Evolutionary conservation across 2,797 vertebrate genomes (phyloP), one percentile per base, ranked within the genome.

Genomic region (Schizopygopsis malacanthus): DNA sequence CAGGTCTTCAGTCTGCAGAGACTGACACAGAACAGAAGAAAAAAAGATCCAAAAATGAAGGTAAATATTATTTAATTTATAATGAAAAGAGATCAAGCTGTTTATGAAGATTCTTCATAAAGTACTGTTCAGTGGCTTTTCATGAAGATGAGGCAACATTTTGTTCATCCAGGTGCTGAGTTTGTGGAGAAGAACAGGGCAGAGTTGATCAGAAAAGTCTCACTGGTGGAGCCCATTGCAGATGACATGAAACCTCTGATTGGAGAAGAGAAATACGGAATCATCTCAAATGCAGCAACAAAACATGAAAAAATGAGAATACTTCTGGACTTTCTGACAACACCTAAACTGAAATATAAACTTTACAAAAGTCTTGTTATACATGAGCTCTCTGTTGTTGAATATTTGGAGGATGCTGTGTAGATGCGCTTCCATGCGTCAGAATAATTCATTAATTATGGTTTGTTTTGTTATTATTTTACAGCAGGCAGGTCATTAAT

Each of bases 221-320:
- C 41, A 1, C 70, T 72, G 70, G 41, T 72, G 70, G 41, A 45
- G 41, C 70, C 70, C 41, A 45, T 72, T n/a, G 70, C 70, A n/a
- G 70, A 72, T 25, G 41, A 72, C 41, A 45, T 72, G 70, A 47
- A 25, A 47, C 0, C 1, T 47, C 41, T 8, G 70, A 25, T 72
- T 15, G 41, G 41, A 4, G 2, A 15, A 0, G 41, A 15, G 8
- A 72, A 72, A 72, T 72, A 72, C 12, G 0, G 0, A 45, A 15
- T 8, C 22, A 13, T 47, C 25, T 28, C 25, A 28, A 28, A 28
- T 28, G 25, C 25, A 72, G 20, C 0, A 47, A 25, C 43, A 72
- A 7, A 0, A 6, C 12, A 25, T 0, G 11, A 2, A 9, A 1
- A 72, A 72, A 72, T 72, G 70, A 72, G 70, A 72, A 1, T 1